These are phyloP conservation scores for Pseudoatta argentina DNA, from an alignment of 1,140 invertebrate genomes.

Conservation along the genomic window DNA sequence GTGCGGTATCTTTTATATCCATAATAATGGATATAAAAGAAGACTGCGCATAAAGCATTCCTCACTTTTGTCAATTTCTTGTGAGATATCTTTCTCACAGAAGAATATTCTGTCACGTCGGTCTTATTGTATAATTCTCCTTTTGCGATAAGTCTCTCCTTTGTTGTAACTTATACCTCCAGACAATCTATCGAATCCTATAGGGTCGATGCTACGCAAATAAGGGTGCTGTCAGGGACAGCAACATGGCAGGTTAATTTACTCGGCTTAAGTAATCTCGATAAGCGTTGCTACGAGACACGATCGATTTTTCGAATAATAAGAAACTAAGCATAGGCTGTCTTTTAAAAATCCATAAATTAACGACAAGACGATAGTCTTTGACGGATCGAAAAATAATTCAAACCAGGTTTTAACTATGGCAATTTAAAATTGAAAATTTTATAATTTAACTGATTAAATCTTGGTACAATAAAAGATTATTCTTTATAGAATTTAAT, in stretches of 20 bases:
- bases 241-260: slow-evolving; percentile 29
- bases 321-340: not conserved
- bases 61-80: not conserved
- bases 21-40: not conserved
- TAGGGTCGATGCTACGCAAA: not conserved
- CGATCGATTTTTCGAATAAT: not conserved
- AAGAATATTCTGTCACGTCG: not conserved
- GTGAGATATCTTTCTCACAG: not conserved
- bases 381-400: not conserved
- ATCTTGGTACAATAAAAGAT: not conserved
- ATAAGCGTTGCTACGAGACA: not conserved
- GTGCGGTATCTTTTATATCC: not conserved
- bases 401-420: not conserved
- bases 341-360: slow-evolving; percentile 4
- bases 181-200: slow-evolving; percentile 8
- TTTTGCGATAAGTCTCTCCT: not conserved
- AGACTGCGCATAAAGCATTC: not conserved
- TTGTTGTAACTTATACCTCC: slow-evolving; percentile 22
- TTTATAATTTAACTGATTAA: not conserved
- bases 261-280: slow-evolving; percentile 13
- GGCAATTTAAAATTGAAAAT: not conserved
- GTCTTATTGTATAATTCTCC: not conserved
- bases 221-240: not conserved
- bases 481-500: not conserved
- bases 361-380: not conserved